Conservation (phyloP, 2,888 invertebrate species). For the Caenorhabditis imperialis region DNA sequence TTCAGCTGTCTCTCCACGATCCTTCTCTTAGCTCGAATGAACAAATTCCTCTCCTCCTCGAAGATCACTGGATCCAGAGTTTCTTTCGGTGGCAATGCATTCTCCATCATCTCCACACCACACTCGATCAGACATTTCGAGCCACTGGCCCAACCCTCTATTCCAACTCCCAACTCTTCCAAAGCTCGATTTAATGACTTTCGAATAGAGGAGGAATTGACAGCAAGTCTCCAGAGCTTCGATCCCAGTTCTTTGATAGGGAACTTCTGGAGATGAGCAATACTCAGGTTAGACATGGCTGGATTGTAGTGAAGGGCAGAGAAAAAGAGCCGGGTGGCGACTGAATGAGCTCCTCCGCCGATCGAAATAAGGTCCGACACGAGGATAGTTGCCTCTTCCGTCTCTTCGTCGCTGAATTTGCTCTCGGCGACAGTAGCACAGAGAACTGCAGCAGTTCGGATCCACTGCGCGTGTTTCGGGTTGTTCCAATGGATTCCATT, state of each 20-base stretch:
- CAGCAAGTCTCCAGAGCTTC: slow-evolving; percentile 61
- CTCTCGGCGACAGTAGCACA: slow-evolving; percentile 23
- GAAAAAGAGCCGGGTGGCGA: slow-evolving; percentile 53
- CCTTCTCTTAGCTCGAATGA: slow-evolving; percentile 47
- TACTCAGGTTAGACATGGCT: slow-evolving; percentile 46
- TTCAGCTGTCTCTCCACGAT: slow-evolving; percentile 58
- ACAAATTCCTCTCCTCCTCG: slow-evolving; percentile 57
- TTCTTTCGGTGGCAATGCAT: slow-evolving; percentile 56
- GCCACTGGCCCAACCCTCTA: slow-evolving; percentile 45
- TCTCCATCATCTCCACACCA: slow-evolving; percentile 50
- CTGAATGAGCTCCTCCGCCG: slow-evolving; percentile 47
- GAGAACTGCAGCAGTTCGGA: slow-evolving; percentile 37
- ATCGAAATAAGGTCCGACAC: slow-evolving; percentile 30
- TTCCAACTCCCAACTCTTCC: slow-evolving; percentile 16
- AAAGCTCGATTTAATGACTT: slow-evolving; percentile 3
- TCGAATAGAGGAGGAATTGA: slow-evolving; percentile 36
- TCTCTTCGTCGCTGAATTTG: slow-evolving; percentile 18
- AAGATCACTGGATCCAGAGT: slow-evolving; percentile 66
- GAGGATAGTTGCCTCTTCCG: slow-evolving; percentile 27
- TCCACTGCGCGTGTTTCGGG: slow-evolving; percentile 19
- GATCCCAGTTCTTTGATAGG: slow-evolving; percentile 46
- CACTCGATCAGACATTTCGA: slow-evolving; percentile 13
- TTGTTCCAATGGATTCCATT: slow-evolving; percentile 48
- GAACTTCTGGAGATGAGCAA: slow-evolving; percentile 59
- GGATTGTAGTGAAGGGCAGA: slow-evolving; percentile 55